phyloP scores from a whole-genome alignment of 92 coral and sea anemone genomes.

The Pocillopora grandis region DNA sequence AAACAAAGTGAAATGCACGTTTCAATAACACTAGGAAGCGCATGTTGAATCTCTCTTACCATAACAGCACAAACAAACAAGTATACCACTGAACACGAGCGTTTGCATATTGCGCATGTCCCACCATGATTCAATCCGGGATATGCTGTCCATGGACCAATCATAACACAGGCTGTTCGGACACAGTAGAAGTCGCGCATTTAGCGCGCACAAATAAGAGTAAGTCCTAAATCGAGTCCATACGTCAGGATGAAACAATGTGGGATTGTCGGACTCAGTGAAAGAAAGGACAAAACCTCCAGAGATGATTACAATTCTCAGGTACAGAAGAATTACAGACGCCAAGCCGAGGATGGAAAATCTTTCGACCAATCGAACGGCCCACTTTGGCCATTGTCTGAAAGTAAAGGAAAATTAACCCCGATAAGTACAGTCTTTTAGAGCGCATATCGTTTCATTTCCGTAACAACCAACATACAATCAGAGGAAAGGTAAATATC shows the following conservation, averaged over 20 bases:
- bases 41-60: conserved; percentile 35
- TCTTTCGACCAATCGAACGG: conserved; percentile 58
- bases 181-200: conserved; percentile 71
- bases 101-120: conserved; percentile 69
- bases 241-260: conserved; percentile 64
- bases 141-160: conserved; percentile 94
- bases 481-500: no score
- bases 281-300: conserved; percentile 54
- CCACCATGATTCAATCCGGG: conserved; percentile 60
- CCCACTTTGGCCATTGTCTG: conserved; percentile 70
- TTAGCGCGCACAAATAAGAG: conserved; percentile 57
- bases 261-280: conserved; percentile 87
- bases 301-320: conserved; percentile 61
- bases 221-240: conserved; percentile 86
- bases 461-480: neutral
- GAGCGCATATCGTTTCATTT: neutral
- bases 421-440: neutral
- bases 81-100: conserved; percentile 9
- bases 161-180: conserved; percentile 81
- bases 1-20: no score
- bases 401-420: neutral
- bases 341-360: conserved; percentile 36
- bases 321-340: conserved; percentile 54
- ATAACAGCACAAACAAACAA: conserved; percentile 32
- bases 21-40: no score